These are phyloP conservation scores for Anthrax anthrax DNA, from an alignment of 2,888 invertebrate genomes.

Conservation along the genomic window DNA sequence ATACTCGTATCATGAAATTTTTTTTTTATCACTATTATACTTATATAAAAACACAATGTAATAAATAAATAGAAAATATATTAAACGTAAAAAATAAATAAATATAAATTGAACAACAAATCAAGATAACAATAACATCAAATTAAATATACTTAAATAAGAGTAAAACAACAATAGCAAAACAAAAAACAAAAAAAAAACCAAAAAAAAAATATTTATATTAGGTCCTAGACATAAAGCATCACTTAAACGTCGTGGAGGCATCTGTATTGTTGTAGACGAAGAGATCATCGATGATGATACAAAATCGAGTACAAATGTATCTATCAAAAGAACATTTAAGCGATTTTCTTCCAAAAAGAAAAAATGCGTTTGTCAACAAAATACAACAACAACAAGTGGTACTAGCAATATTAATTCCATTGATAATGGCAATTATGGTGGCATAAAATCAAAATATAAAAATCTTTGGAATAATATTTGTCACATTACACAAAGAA, in stretches of 20 bases:
- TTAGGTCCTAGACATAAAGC: conserved; percentile 21
- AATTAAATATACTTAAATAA: no score
- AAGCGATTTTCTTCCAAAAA: background rate
- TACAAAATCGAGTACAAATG: conserved; percentile 17
- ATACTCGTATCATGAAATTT: no score
- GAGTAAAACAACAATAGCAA: background rate
- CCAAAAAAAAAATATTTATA: conserved; percentile 2
- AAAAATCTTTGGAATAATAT: conserved; percentile 21
- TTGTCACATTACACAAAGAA: conserved; percentile 20
- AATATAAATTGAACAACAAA: no score
- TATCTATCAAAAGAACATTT: no score
- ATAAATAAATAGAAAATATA: no score
- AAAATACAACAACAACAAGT: background rate
- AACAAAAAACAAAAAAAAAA: conserved; percentile 1
- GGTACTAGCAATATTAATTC: background rate
- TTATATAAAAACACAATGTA: no score
- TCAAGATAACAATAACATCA: no score
- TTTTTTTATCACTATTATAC: no score
- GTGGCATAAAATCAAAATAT: conserved; percentile 7
- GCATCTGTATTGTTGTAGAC: conserved; percentile 35
- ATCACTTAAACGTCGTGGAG: conserved; percentile 32
- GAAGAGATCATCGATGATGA: conserved; percentile 31
- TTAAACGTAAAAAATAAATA: no score
- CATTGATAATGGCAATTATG: conserved; percentile 1
- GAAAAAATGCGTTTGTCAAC: background rate